Conservation (phyloP, 2,888 invertebrate species). For the Monochamus alternatus region DNA sequence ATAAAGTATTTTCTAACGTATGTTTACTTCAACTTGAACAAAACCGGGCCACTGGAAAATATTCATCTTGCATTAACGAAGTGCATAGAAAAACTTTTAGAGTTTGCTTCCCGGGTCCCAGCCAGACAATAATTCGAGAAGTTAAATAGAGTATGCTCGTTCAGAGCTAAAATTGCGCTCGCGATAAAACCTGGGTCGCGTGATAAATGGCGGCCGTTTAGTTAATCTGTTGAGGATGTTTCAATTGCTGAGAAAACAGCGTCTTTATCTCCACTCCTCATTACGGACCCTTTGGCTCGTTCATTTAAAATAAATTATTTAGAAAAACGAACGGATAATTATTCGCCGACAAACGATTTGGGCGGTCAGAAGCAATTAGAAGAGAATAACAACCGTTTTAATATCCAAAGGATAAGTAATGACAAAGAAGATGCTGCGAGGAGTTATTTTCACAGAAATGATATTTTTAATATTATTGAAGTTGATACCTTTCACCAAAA, state of each 20-base stretch:
- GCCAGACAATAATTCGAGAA: conserved; percentile 58
- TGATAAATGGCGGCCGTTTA: conserved; percentile 63
- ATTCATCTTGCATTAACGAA: conserved; percentile 32
- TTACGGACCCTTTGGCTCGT: conserved; percentile 38
- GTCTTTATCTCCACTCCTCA: conserved; percentile 55
- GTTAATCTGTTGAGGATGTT: conserved; percentile 63
- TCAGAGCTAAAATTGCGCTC: conserved; percentile 60
- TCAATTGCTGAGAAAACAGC: conserved; percentile 61
- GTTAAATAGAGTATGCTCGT: conserved; percentile 61
- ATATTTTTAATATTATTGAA: background rate
- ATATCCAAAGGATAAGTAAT: background rate
- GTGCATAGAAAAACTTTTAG: conserved; percentile 54
- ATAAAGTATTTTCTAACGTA: too few species aligned
- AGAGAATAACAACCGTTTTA: conserved; percentile 12
- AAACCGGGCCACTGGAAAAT: too few species aligned
- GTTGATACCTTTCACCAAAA: too few species aligned
- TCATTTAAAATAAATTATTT: conserved; percentile 29
- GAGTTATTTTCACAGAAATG: background rate
- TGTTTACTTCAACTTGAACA: too few species aligned
- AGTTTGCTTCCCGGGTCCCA: too few species aligned
- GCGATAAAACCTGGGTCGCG: conserved; percentile 59
- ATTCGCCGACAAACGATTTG: conserved; percentile 28
- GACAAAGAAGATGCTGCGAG: background rate
- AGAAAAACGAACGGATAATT: conserved; percentile 31
- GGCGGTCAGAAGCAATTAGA: conserved; percentile 2